Base-by-base conservation (phyloP, 1,140 invertebrate species). In the Eulimnadia texana region DNA sequence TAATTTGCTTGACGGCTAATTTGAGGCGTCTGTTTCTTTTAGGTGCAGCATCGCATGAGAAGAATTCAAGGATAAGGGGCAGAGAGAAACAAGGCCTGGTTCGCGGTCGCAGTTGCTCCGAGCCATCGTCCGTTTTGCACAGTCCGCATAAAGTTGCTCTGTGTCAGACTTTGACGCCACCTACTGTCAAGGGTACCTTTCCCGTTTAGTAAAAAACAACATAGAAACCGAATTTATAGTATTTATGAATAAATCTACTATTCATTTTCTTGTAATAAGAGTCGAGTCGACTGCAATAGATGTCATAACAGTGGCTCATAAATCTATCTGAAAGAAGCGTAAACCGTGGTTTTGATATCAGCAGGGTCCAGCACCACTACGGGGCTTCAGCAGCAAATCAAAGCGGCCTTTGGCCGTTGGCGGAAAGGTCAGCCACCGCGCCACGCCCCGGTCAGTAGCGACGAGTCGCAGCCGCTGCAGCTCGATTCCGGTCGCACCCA, bases 381-480 rank as follows among this genome's bases (percentile, higher is more conserved):
- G 60, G 60, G 60, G 51, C 53, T 61, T 50, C 60, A 61, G 50
- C 60, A 61, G 60, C 51, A 61, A 54, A 42, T 61, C 50, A 52
- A 61, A 51, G 60, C 60, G 50, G 60, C 60, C 60, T 47, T 61
- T 54, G 60, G 60, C 60, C 60, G 51, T 52, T 52, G 60, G 53
- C 24, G 60, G 50, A 20, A 53, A 49, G 47, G 25, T 49, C n/a
- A 24, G 25, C 50, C 52, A 9, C 50, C 60, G 47, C 62, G 42
- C 16, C 50, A 60, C 50, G 52, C 25, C 23, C 57, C 33, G 25
- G 16, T 11, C 22, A 29, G 42, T n/a, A 55, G 49, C 42, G 59
- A 66, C 16, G 52, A 59, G 23, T 28, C 49, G 3, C 55, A 27
- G 10, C 42, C 55, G 28, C 52, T 25, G 13, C 52, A 22, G 52